Evolutionary conservation across 2,888 invertebrate genomes (phyloP).

Genomic region (Trichacis sp.): DNA sequence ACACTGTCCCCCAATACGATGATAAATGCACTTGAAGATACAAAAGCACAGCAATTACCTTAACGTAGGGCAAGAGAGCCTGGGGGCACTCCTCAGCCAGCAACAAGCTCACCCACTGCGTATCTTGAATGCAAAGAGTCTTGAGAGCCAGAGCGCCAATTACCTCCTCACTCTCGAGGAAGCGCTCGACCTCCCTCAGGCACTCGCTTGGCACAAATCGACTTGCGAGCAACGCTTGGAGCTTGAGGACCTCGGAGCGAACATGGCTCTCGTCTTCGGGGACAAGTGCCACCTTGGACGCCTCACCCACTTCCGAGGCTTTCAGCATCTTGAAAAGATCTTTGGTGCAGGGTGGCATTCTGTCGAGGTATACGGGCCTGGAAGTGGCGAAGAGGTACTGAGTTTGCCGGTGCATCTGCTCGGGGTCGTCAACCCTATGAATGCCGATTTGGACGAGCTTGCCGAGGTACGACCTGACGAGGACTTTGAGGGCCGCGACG

Average conservation of each 20-base stretch:
- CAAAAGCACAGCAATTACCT: constrained; percentile 70
- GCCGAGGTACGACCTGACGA: constrained; percentile 75
- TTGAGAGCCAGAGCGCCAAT: constrained; percentile 72
- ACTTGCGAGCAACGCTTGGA: constrained; percentile 74
- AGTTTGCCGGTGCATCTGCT: constrained; percentile 49
- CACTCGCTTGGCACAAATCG: constrained; percentile 72
- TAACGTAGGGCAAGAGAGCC: constrained; percentile 75
- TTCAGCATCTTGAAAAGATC: constrained; percentile 51
- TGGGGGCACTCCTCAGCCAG: constrained; percentile 75
- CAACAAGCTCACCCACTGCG: constrained; percentile 71
- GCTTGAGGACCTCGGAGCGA: constrained; percentile 56
- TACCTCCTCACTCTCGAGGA: constrained; percentile 72
- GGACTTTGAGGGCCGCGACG: constrained; percentile 73
- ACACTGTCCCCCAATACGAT: too few species aligned
- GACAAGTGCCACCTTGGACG: constrained; percentile 43
- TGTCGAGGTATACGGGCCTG: constrained; percentile 70
- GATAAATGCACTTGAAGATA: too few species aligned
- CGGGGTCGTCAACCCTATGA: constrained; percentile 50
- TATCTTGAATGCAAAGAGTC: constrained; percentile 70
- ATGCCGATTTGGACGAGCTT: constrained; percentile 66
- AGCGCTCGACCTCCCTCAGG: constrained; percentile 74
- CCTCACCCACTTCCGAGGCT: constrained; percentile 46
- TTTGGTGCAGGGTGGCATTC: constrained; percentile 69
- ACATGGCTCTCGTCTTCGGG: constrained; percentile 42
- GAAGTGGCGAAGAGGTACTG: constrained; percentile 68